Evolutionary conservation across 2,888 invertebrate species (phyloP), one percentile per base, ranked within the genome.

Genomic region (Chrysolina americana): DNA sequence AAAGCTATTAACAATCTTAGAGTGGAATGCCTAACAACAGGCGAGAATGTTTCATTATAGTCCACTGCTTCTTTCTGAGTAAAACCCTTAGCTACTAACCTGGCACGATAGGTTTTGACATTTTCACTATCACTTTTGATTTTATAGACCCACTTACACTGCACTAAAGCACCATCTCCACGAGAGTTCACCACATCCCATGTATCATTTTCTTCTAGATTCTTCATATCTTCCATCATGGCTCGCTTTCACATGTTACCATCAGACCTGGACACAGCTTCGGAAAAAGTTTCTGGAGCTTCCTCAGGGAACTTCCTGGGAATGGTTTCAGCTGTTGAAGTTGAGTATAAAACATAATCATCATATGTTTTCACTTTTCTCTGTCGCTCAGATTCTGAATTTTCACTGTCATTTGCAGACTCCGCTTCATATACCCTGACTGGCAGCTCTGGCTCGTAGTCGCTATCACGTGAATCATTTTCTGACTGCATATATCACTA

Each of bases 381-480:
- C 17, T 13, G 44, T 47, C 44, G 44, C 19, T 65, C 47, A 47
- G 65, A 41, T 41, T 56, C 53, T 56, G 41, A 41, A 36, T 68
- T 56, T 36, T 28, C 41, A 28, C 28, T 28, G 28, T n/a, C n/a
- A n/a, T n/a, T n/a, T 68, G 56, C 28, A 68, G 68, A 53, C 41
- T 68, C 56, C 41, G 23, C 53, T 56, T 56, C 41, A 28, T 3
- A 9, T 63, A 63, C 36, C n/a, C 4, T 17, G 17, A 63, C 10
- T 28, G 36, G 15, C n/a, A 36, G 63, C 48, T 36, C 68, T 13
- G 66, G 48, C 66, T 50, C 11, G 50, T 66, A 50, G 28, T 66
- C 66, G 23, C 66, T 66, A 66, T 66, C 50, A 23, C 28, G 48
- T 48, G 50, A 66, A 23, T 66, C 66, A 66, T 66, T 19, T 66